Conservation (phyloP, 2,797 vertebrate species). For the Enteromius mattozi region DNA sequence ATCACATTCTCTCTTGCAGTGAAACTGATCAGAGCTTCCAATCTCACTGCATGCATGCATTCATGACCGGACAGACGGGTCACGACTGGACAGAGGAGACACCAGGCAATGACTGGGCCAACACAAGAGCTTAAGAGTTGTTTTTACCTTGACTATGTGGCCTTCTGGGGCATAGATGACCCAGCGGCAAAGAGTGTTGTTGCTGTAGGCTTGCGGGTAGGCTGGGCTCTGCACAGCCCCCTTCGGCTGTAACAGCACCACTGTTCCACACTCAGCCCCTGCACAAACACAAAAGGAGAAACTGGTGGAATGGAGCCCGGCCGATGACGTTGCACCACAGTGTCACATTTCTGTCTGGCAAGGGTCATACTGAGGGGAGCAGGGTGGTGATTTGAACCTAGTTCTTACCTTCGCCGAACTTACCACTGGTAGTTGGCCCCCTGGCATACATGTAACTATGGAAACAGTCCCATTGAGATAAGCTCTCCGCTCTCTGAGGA, state of each 20-base stretch:
- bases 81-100: constrained; percentile 21
- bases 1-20: constrained; percentile 50
- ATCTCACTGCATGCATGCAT: constrained; percentile 64
- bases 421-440: neutral
- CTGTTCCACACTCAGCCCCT: constrained; percentile 76
- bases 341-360: constrained; percentile 57
- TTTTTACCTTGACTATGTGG: constrained; percentile 81
- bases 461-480: constrained; percentile 7
- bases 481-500: neutral
- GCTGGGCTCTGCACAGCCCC: constrained; percentile 76
- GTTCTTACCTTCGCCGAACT: constrained; percentile 28
- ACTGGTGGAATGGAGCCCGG: constrained; percentile 40
- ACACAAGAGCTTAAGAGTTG: constrained; percentile 7
- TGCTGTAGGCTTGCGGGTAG: constrained; percentile 79
- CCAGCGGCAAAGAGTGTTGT: constrained; percentile 78
- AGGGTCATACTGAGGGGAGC: constrained; percentile 52
- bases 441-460: constrained; percentile 42
- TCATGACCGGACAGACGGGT: constrained; percentile 49
- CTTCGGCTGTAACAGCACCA: constrained; percentile 79
- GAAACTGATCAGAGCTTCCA: constrained; percentile 58
- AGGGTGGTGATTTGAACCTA: constrained; percentile 47
- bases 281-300: constrained; percentile 57
- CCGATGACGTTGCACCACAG: constrained; percentile 14
- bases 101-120: constrained; percentile 11
- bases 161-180: constrained; percentile 78